Percentiles rank a stretch among this genome's conserved stretches.
These are phyloP conservation scores for Zapornia atra DNA, from an alignment of 2,113 vertebrate species.

Conservation along the genomic window DNA sequence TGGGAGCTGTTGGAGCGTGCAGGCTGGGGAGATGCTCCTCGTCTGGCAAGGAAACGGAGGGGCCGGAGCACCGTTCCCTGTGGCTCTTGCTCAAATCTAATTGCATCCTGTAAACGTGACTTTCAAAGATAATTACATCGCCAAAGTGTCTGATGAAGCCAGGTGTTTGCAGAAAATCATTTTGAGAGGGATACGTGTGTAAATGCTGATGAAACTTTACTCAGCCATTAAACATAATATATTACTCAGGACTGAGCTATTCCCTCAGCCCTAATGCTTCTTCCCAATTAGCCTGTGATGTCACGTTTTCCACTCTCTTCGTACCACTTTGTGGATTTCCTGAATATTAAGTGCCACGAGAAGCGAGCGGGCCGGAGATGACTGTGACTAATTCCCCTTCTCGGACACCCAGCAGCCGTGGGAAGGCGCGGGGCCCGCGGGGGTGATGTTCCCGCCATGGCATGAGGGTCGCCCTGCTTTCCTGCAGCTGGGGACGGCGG, in stretches of 20 bases:
- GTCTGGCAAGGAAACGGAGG: neutral
- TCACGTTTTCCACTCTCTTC: slow-evolving; percentile 69
- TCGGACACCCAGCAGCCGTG: neutral
- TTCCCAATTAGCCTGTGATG: slow-evolving; percentile 51
- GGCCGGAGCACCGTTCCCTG: neutral
- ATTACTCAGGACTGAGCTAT: slow-evolving; percentile 43
- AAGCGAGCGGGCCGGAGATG: neutral
- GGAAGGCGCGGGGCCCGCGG: neutral
- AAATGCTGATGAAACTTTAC: slow-evolving; percentile 1
- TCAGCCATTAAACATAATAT: neutral
- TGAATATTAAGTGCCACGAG: slow-evolving; percentile 46
- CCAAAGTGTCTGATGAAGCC: neutral
- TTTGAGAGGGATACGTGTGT: neutral
- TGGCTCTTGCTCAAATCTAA: neutral
- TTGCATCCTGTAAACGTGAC: neutral
- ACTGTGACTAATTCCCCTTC: neutral
- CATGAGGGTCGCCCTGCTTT: neutral
- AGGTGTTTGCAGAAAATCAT: slow-evolving; percentile 38
- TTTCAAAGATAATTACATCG: neutral
- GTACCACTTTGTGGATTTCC: slow-evolving; percentile 60
- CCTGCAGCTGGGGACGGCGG: neutral
- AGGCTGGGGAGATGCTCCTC: no score
- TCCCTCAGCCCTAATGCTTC: slow-evolving; percentile 34
- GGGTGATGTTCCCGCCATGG: neutral
- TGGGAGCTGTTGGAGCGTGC: neutral